These are phyloP conservation scores for Picathartes gymnocephalus DNA, from an alignment of 2,113 vertebrate genomes.

Conservation along the genomic window DNA sequence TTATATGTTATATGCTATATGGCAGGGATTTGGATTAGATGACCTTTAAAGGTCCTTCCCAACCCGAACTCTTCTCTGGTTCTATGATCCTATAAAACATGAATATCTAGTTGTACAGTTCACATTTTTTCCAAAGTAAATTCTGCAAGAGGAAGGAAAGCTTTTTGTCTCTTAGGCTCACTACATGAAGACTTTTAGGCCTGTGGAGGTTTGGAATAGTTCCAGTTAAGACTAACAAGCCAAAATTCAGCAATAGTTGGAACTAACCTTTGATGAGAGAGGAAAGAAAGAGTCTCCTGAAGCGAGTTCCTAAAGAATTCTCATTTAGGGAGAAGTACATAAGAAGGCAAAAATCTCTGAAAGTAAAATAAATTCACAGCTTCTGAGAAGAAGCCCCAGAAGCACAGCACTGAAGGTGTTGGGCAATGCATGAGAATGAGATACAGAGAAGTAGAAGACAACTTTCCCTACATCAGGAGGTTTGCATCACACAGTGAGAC, in stretches of 20 bases:
- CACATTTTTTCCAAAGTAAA: not conserved
- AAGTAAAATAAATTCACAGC: not conserved
- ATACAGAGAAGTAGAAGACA: not conserved
- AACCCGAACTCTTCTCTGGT: not conserved
- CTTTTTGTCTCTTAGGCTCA: not conserved
- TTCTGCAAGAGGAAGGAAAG: not conserved
- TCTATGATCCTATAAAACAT: not conserved
- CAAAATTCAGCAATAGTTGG: not conserved
- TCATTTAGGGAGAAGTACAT: not conserved
- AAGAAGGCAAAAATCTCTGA: not conserved
- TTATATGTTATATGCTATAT: not conserved
- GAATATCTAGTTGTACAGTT: not conserved
- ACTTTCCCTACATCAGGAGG: not conserved
- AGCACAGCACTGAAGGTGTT: not conserved
- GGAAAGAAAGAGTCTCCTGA: not conserved
- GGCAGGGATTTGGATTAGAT: not conserved
- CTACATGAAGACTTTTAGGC: not conserved
- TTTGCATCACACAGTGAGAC: not conserved
- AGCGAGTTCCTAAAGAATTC: not conserved
- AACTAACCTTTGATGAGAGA: not conserved
- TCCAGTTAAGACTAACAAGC: not conserved
- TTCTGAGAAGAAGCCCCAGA: not conserved
- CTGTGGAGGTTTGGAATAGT: not conserved
- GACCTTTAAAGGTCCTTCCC: not conserved
- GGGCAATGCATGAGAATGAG: not conserved